phyloP scores from a whole-genome alignment of 2,797 vertebrate genomes.

The Zenarchopterus dispar region DNA sequence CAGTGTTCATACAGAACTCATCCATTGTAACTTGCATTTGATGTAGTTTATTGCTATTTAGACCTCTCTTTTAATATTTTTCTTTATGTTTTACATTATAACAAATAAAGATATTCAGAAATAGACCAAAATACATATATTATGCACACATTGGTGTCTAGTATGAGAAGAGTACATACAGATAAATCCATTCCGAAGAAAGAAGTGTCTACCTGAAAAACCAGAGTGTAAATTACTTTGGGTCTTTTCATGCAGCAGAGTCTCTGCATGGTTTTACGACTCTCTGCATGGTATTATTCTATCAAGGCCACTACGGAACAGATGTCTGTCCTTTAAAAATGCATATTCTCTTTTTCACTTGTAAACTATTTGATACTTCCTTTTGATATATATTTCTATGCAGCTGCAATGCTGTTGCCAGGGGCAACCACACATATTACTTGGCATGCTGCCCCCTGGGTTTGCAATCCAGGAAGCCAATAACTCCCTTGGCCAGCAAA shows the following conservation, averaged over 20 bases:
- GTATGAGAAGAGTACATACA: too few relatives aligned
- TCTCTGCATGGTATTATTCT: background rate
- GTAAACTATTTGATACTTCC: slow-evolving; percentile 24
- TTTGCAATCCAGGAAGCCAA: slow-evolving; percentile 60
- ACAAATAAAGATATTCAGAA: too few relatives aligned
- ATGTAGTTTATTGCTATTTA: too few relatives aligned
- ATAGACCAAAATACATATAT: too few relatives aligned
- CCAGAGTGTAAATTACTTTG: slow-evolving; percentile 9
- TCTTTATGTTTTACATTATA: too few relatives aligned
- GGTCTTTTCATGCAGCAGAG: background rate
- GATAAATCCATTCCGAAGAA: too few relatives aligned
- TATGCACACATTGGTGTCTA: too few relatives aligned
- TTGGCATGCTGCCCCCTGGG: slow-evolving; percentile 55
- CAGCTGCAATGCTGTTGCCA: slow-evolving; percentile 60
- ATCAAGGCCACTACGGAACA: slow-evolving; percentile 6
- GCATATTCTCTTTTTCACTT: slow-evolving; percentile 3
- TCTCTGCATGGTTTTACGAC: background rate
- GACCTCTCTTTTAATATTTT: too few relatives aligned
- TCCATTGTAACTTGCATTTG: too few relatives aligned
- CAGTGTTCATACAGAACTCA: too few relatives aligned
- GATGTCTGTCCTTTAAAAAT: slow-evolving; percentile 13
- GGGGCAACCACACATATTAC: slow-evolving; percentile 68
- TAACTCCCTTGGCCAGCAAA: slow-evolving; percentile 64
- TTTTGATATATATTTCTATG: slow-evolving; percentile 51
- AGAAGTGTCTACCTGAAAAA: slow-evolving; percentile 2